Percentiles rank a stretch among this genome's conserved stretches.
Conservation (phyloP, 2,797 vertebrate genomes). For the Nothura maculosa region DNA sequence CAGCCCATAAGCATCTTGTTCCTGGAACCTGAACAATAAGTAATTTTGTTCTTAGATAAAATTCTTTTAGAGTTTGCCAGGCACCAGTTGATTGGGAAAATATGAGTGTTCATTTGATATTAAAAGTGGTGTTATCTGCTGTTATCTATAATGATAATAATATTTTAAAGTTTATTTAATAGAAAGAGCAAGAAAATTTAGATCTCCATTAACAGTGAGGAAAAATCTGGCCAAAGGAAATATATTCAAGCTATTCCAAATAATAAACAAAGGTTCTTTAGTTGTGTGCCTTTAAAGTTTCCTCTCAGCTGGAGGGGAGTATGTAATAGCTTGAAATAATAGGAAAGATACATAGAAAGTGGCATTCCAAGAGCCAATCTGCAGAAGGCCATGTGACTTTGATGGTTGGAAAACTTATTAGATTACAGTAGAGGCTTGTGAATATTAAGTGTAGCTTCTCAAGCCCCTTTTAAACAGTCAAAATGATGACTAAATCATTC, state of each 20-base stretch:
- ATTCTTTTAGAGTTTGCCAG: background rate
- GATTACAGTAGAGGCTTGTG: conserved; percentile 6
- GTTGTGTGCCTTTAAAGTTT: conserved; percentile 32
- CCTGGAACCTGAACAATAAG: conserved; percentile 42
- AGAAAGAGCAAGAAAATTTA: conserved; percentile 18
- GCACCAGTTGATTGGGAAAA: background rate
- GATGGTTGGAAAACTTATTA: conserved; percentile 31
- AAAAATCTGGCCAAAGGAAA: conserved; percentile 48
- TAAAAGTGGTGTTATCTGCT: conserved; percentile 10
- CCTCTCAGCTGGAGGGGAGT: conserved; percentile 1
- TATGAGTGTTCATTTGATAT: conserved; percentile 5
- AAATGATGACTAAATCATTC: conserved; percentile 8
- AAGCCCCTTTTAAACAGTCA: background rate
- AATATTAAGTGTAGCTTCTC: background rate
- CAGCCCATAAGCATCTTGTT: background rate
- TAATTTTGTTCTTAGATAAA: conserved; percentile 26
- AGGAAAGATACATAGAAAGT: conserved; percentile 16
- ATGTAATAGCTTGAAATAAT: conserved; percentile 31
- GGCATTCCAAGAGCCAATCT: conserved; percentile 2
- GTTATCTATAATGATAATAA: background rate
- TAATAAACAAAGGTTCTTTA: conserved; percentile 52
- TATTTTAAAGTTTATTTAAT: conserved; percentile 48
- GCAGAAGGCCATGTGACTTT: background rate
- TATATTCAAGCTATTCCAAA: conserved; percentile 21
- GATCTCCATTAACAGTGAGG: background rate